Evolutionary conservation across 1,140 invertebrate species (phyloP).

Genomic region (Chrysoperla carnea): DNA sequence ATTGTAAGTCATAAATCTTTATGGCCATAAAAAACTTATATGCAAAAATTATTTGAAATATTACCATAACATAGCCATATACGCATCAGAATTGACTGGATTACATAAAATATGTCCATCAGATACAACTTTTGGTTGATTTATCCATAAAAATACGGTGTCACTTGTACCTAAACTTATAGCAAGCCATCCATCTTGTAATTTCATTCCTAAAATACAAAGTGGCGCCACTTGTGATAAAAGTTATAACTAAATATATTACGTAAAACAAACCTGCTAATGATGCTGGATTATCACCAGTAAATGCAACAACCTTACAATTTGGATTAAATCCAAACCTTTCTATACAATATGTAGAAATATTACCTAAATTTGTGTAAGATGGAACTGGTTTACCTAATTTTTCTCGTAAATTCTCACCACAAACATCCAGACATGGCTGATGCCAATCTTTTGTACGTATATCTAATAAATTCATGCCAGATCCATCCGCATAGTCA

Average conservation of each 20-base stretch:
- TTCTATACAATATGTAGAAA: slow-evolving; percentile 64
- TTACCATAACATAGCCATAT: slow-evolving; percentile 82
- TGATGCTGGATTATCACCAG: slow-evolving; percentile 85
- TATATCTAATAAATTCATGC: slow-evolving; percentile 92
- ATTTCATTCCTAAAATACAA: slow-evolving; percentile 47
- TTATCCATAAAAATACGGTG: slow-evolving; percentile 68
- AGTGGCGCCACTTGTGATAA: slow-evolving; percentile 1
- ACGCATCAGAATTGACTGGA: slow-evolving; percentile 54
- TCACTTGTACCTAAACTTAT: slow-evolving; percentile 89
- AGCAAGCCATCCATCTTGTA: slow-evolving; percentile 64
- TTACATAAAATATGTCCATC: slow-evolving; percentile 80
- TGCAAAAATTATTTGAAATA: not conserved
- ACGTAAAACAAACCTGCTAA: slow-evolving; percentile 41
- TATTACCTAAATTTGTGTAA: slow-evolving; percentile 43
- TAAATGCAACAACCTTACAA: slow-evolving; percentile 75
- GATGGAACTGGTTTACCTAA: slow-evolving; percentile 56
- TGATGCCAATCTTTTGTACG: slow-evolving; percentile 58
- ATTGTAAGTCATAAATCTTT: too few species aligned
- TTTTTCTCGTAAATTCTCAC: slow-evolving; percentile 44
- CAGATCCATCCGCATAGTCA: slow-evolving; percentile 83
- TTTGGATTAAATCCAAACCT: slow-evolving; percentile 65
- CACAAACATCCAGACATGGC: slow-evolving; percentile 54
- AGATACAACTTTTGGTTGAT: slow-evolving; percentile 39
- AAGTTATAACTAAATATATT: not conserved
- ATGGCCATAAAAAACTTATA: not conserved